phyloP scores from a whole-genome alignment of 2,113 vertebrate genomes.

The Paralichthys olivaceus region DNA sequence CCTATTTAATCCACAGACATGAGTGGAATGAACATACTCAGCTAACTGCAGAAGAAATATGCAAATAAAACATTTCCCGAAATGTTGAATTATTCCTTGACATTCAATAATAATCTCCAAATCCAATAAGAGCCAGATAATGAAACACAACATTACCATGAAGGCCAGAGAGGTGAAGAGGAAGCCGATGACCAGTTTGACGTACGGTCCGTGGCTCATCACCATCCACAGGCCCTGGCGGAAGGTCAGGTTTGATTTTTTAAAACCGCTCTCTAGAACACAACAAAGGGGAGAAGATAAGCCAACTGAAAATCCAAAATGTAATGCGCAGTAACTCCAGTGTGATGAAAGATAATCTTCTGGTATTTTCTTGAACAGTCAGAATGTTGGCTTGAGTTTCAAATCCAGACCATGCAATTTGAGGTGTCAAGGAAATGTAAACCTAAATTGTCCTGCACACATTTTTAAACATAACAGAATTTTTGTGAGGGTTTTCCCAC shows the following conservation, averaged over 20 bases:
- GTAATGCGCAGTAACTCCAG: neutral
- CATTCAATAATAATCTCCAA: neutral
- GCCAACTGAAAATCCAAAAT: neutral
- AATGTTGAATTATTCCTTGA: neutral
- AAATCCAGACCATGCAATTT: neutral
- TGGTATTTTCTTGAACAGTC: neutral
- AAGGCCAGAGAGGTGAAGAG: conserved; percentile 96
- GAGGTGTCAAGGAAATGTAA: too few relatives aligned
- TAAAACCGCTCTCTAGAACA: conserved; percentile 75
- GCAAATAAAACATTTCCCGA: neutral
- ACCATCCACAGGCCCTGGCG: conserved; percentile 88
- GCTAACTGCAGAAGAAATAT: neutral
- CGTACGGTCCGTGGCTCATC: conserved; percentile 89
- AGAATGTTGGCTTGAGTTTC: neutral
- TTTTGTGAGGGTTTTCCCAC: too few relatives aligned
- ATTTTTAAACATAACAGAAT: too few relatives aligned
- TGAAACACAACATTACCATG: conserved; percentile 84
- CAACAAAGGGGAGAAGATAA: conserved; percentile 8
- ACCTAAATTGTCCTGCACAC: too few relatives aligned
- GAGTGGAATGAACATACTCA: neutral
- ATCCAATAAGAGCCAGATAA: neutral
- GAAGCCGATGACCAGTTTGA: conserved; percentile 91
- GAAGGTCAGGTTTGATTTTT: conserved; percentile 84
- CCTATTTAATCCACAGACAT: too few relatives aligned
- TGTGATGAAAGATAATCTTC: neutral